Evolutionary conservation across 2,888 invertebrate genomes (phyloP), one percentile per base, ranked within the genome.

Genomic region (Alitta virens): DNA sequence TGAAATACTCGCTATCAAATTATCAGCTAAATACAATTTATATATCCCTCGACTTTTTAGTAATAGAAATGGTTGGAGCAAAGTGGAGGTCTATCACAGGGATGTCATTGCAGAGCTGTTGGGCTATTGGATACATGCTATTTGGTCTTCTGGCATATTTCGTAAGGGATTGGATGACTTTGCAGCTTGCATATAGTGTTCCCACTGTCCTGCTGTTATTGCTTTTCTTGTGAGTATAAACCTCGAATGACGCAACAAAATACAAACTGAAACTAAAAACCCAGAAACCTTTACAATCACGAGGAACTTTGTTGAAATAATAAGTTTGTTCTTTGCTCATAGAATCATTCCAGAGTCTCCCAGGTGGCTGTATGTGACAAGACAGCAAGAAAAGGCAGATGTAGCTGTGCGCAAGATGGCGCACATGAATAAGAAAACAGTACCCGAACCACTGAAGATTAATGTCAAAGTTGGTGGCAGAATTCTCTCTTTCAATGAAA

Each of bases 291-390:
- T n/a, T n/a, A n/a, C n/a, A n/a, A n/a, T n/a, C n/a, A n/a, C n/a
- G n/a, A n/a, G n/a, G n/a, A n/a, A n/a, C n/a, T n/a, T n/a, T n/a
- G n/a, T n/a, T n/a, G n/a, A n/a, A 40, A 16, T 21, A 46, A 9
- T 46, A 46, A 3, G 18, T 46, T 46, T 3, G 5, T 21, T 46
- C 7, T 18, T 46, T 51, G 64, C 63, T 40, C 57, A 85, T n/a
- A n/a, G 85, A 85, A 86, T 90, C 63, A 86, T 90, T 72, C 90
- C 90, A 0, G 90, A 90, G 80, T 90, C 90, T 0, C 86, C 88
- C 7, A 85, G 90, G 54, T 90, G 90, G 90, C 79, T 90, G 63
- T 75, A 90, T 57, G 86, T 87, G 0, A 87, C 88, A 73, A 87
- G 87, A 42, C 85, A 86, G 33, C 83, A 85, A 18, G 83, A 85